Base-by-base conservation (phyloP, 2,888 invertebrate species). In the Scotopteryx bipunctaria region DNA sequence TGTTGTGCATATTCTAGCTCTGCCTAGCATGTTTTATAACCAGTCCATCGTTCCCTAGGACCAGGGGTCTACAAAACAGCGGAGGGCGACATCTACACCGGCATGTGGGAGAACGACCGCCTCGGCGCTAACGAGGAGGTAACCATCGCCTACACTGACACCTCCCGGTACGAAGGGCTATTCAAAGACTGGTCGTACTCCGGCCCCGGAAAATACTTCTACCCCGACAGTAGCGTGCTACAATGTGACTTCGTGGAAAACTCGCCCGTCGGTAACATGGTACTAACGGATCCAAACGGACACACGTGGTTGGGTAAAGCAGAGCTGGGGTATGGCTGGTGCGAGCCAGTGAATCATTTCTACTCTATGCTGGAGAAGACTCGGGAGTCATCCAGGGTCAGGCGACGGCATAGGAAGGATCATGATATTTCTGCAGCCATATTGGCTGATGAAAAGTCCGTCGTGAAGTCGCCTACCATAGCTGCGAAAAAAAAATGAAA, bases 41-140 rank as follows among this genome's bases (percentile, higher is more conserved):
- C n/a, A n/a, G n/a, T n/a, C n/a, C n/a, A n/a, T n/a, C n/a, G n/a
- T n/a, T 36, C 36, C 16, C 16, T 44, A 91, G 92, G 91, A 2
- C 69, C 61, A 0, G 94, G 94, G 5, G 73, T 76, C 6, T 94
- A 94, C 61, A 85, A 66, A 1, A 93, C 93, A 0, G 88, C 88
- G 3, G 93, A 93, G 63, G 92, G 92, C 0, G 92, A 93, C 61
- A 65, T 64, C 0, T 94, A 94, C 67, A 65, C 75, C 15, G 93
- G 92, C 3, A 61, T 62, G 1, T 94, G 94, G 94, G 86, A 90
- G 0, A 69, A 78, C 6, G 93, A 94, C 64, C 82, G 82, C 41
- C 72, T 93, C 1, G 76, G 78, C 0, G 78, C 76, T 13, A 69
- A 51, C 38, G 79, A 79, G 21, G 76, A 74, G 9, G 78, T 82